Percentiles rank a stretch among this genome's conserved stretches.
phyloP scores from a whole-genome alignment of 2,113 vertebrate species.

The Ibidorhyncha struthersii region DNA sequence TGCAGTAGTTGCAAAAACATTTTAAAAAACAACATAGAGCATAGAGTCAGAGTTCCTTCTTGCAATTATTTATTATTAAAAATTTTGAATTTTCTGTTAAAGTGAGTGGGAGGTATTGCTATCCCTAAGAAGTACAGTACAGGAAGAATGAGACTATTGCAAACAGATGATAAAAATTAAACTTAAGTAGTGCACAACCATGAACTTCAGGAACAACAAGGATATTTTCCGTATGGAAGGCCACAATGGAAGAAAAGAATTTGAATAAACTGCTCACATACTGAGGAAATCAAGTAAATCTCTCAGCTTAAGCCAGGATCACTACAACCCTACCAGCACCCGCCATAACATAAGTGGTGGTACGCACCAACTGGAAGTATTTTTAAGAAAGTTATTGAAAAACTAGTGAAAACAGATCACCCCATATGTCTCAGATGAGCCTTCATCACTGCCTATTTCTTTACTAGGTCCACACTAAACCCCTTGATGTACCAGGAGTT shows the following conservation, averaged over 20 bases:
- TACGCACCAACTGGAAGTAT: neutral
- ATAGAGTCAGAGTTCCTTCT: neutral
- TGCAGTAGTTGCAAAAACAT: neutral
- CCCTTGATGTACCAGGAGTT: neutral
- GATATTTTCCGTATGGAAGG: neutral
- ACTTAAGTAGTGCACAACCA: neutral
- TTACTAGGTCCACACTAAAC: neutral
- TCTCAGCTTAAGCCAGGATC: neutral
- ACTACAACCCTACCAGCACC: neutral
- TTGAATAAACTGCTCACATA: neutral
- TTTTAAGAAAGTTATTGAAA: neutral
- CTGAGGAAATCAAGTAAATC: neutral
- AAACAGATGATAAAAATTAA: neutral
- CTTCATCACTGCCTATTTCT: neutral
- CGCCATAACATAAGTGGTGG: neutral
- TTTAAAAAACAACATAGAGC: neutral
- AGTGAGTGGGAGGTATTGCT: neutral
- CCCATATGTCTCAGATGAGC: rapidly evolving
- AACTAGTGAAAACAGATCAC: neutral
- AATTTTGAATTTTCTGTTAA: neutral
- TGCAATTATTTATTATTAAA: neutral
- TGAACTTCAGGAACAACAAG: neutral
- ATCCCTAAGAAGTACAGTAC: neutral
- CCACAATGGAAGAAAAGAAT: neutral
- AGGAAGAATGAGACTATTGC: neutral